Evolutionary conservation across 2,113 vertebrate genomes (phyloP).

Genomic region (Cricetomys ansorgei): DNA sequence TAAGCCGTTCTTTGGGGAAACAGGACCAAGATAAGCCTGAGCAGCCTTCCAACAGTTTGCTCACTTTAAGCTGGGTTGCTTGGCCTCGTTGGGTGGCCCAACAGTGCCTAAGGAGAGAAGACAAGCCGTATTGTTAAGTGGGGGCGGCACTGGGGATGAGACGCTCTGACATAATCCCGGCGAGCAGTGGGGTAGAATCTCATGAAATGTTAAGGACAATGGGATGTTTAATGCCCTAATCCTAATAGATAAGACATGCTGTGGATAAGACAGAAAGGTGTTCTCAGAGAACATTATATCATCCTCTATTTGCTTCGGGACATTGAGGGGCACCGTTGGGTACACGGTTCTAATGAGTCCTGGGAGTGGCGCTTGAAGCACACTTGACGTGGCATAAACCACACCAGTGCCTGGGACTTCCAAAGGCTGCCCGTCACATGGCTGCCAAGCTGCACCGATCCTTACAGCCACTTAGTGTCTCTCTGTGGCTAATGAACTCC

Average conservation of each 20-base stretch:
- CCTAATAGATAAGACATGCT: constrained; percentile 78
- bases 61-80: neutral
- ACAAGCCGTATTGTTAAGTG: constrained; percentile 32
- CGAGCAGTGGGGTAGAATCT: constrained; percentile 70
- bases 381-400: constrained; percentile 64
- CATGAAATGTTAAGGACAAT: constrained; percentile 81
- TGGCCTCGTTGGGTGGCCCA: neutral
- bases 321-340: constrained; percentile 72
- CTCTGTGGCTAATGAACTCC: constrained; percentile 71
- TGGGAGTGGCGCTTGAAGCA: constrained; percentile 40
- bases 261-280: constrained; percentile 76
- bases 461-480: constrained; percentile 81
- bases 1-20: neutral
- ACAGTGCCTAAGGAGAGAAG: constrained; percentile 56
- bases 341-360: constrained; percentile 73
- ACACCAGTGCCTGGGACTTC: constrained; percentile 39
- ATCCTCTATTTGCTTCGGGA: constrained; percentile 77
- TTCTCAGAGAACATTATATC: constrained; percentile 75
- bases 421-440: constrained; percentile 48
- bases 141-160: constrained; percentile 47
- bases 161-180: constrained; percentile 75
- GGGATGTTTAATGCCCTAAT: constrained; percentile 72
- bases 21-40: neutral
- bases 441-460: constrained; percentile 5
- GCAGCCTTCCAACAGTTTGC: fast-evolving